Percentiles rank a stretch among this genome's conserved stretches.
phyloP scores from a whole-genome alignment of 2,113 vertebrate genomes.

The Dolichotis patagonum region DNA sequence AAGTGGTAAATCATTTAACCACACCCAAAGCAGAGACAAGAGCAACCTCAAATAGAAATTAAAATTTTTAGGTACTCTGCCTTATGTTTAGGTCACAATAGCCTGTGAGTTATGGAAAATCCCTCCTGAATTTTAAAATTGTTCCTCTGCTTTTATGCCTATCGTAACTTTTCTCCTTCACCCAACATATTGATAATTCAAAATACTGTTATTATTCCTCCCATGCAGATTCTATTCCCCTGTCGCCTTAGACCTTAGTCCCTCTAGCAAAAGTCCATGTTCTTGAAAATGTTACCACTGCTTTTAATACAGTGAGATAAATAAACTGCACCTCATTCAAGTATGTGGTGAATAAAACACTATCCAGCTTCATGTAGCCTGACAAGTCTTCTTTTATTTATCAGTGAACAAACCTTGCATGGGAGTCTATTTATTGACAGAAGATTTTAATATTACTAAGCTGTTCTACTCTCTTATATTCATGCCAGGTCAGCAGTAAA shows the following conservation, averaged over 20 bases:
- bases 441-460: constrained; percentile 71
- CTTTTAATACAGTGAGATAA: constrained; percentile 61
- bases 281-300: constrained; percentile 45
- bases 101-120: background rate
- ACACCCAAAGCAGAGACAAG: constrained; percentile 36
- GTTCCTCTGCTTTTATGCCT: constrained; percentile 5
- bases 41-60: background rate
- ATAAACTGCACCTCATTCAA: constrained; percentile 57
- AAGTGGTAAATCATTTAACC: constrained; percentile 39
- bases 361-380: constrained; percentile 48
- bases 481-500: constrained; percentile 73
- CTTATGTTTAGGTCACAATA: background rate
- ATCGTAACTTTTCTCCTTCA: constrained; percentile 17
- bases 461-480: constrained; percentile 75
- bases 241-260: background rate
- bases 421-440: constrained; percentile 75
- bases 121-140: constrained; percentile 30
- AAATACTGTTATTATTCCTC: constrained; percentile 22
- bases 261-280: constrained; percentile 29
- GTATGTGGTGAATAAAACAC: background rate
- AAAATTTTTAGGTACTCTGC: background rate
- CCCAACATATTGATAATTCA: constrained; percentile 38
- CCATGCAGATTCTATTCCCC: constrained; percentile 12
- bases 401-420: constrained; percentile 75
- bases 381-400: constrained; percentile 78